Base-by-base conservation (phyloP, 2,113 vertebrate species). In the Anolis carolinensis region DNA sequence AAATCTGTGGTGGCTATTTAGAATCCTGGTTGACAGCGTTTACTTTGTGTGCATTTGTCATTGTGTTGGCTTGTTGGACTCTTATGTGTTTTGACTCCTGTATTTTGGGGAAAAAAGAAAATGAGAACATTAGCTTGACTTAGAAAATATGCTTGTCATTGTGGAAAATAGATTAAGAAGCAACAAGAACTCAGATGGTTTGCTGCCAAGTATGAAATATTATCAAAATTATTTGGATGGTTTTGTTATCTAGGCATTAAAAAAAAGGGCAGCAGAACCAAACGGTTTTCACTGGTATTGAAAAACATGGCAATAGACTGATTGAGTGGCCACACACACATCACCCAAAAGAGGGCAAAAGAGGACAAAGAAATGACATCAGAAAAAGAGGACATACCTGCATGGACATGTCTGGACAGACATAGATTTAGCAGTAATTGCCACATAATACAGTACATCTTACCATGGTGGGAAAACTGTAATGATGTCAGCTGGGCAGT, bases 181-280 rank as follows among this genome's bases (percentile, higher is more conserved):
- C 30, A 86, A 73, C 52, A 72, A 44, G 16, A 3, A 18, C 50
- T 79, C 65, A 71, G 11, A 78, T 70, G 44, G 62, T 25, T 30
- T 48, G 20, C 32, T 83, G 50, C 5, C 8, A 74, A 74, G 32
- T 34, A 20, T 72, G 50, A 71, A 70, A 11, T 30, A 48, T 78
- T 71, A 71, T 34, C 81, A 79, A 39, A 27, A 71, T 30, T 71
- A 78, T 85, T 71, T 71, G 32, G 83, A 85, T 52, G 23, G 23
- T 55, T 85, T 34, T 59, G 32, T 23, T 59, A 39, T 20, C 34
- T n/a, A 55, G 59, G 59, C 55, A 16, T 14, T 6, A 34, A 59
- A 39, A 23, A 59, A 55, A 44, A 50, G 30, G n/a, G n/a, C 1
- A 32, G 11, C 32, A 13, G 32, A 9, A 39, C 5, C 18, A 79